phyloP scores from a whole-genome alignment of 2,113 vertebrate species.

The Hyaena hyaena region DNA sequence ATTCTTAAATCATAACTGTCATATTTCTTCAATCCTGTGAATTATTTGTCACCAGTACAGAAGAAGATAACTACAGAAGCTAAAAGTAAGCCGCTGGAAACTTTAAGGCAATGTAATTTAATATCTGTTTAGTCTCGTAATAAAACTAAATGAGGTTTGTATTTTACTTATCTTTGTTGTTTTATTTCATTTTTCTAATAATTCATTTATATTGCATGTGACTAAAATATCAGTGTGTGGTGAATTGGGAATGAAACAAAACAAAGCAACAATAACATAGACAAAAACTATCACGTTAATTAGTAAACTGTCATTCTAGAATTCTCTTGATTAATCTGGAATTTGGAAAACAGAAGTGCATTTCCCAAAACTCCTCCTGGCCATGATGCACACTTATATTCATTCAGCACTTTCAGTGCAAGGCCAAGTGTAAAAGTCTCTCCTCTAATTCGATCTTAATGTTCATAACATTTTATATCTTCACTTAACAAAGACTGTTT shows the following conservation, averaged over 20 bases:
- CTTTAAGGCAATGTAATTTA: conserved; percentile 35
- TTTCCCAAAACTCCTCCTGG: not conserved
- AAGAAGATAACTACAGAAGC: not conserved
- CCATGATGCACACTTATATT: not conserved
- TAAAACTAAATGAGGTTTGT: not conserved
- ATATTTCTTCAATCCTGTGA: not conserved
- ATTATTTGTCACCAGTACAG: not conserved
- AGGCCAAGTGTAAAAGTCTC: not conserved
- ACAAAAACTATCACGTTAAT: not conserved
- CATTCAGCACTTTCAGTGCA: not conserved
- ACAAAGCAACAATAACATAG: not conserved
- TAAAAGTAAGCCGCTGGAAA: not conserved
- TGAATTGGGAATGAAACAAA: not conserved
- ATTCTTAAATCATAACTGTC: not conserved
- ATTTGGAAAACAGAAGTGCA: not conserved
- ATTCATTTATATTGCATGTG: not conserved
- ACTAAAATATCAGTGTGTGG: not conserved
- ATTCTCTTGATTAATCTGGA: not conserved
- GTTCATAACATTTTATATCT: not conserved
- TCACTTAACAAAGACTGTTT: not conserved
- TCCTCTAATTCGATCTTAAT: not conserved
- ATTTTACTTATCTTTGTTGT: not conserved
- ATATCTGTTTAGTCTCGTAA: not conserved
- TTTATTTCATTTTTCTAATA: conserved; percentile 13
- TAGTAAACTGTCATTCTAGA: not conserved